phyloP scores from a whole-genome alignment of 1,140 invertebrate species.

The Proctacanthus coquilletti region DNA sequence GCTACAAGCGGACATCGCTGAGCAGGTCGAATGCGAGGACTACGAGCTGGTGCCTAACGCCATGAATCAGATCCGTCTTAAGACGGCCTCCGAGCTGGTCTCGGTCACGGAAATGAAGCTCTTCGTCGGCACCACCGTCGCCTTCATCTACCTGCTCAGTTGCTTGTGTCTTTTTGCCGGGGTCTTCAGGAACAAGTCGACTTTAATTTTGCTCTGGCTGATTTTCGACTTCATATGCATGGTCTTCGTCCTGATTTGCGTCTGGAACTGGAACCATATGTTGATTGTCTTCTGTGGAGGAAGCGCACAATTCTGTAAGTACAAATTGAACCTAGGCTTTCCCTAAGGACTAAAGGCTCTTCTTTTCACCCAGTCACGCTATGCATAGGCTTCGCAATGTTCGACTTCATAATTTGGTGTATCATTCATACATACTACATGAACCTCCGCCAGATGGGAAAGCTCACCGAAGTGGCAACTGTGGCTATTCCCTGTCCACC shows the following conservation, averaged over 20 bases:
- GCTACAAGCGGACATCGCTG: slow-evolving; percentile 22
- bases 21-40: slow-evolving; percentile 25
- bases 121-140: slow-evolving; percentile 15
- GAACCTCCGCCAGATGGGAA: slow-evolving; percentile 23
- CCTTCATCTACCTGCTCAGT: slow-evolving; percentile 17
- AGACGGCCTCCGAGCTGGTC: slow-evolving; percentile 19
- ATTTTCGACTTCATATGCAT: slow-evolving; percentile 20
- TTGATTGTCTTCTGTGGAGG: slow-evolving; percentile 18
- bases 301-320: slow-evolving; percentile 21
- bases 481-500: slow-evolving; percentile 27
- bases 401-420: slow-evolving; percentile 25
- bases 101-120: slow-evolving; percentile 21
- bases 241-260: too few species aligned
- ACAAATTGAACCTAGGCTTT: neutral
- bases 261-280: too few species aligned
- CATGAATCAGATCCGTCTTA: slow-evolving; percentile 20
- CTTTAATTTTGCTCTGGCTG: slow-evolving; percentile 23
- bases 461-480: slow-evolving; percentile 25
- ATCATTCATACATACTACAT: slow-evolving; percentile 26
- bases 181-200: slow-evolving; percentile 21
- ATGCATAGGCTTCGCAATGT: slow-evolving; percentile 15
- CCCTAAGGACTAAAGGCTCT: neutral
- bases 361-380: slow-evolving; percentile 24
- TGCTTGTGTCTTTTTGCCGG: slow-evolving; percentile 20
- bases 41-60: slow-evolving; percentile 20